Evolutionary conservation across 2,888 invertebrate genomes (phyloP), one percentile per base, ranked within the genome.

Genomic region (Unio delphinus): DNA sequence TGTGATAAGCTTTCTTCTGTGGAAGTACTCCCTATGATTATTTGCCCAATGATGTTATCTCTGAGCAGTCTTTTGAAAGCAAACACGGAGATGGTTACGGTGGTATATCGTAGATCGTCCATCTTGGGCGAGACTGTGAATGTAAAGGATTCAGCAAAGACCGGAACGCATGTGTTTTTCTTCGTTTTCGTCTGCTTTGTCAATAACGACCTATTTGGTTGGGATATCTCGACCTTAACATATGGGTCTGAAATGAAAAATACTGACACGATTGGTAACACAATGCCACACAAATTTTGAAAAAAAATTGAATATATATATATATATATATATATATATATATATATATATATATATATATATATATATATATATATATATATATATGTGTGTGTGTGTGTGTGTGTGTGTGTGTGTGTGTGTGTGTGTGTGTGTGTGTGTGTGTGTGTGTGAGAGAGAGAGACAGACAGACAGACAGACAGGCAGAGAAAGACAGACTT

Each of bases 41-140:
- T 85, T 75, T 86, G 82, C 54, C 91, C 91, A 61, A 91, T 88
- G 28, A 88, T 79, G 70, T 89, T 89, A 75, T 90, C 90, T 57
- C 88, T 88, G 26, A 90, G 85, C 34, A 89, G 85, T 17, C 88
- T 80, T 58, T 86, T 84, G 66, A 84, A 83, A 76, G 86, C 86
- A 72, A 79, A 81, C 18, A 88, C 88, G 2, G 88, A 83, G 28
- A 91, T 81, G 23, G 85, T 88, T 23, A 91, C 80, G n/a, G 85
- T 80, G 5, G 90, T 90, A 71, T 84, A 83, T n/a, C 83, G 80
- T 57, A 91, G 72, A 64, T 90, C 89, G 26, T 87, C 87, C 18
- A 75, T 70, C 57, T 79, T 75, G 5, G 89, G 86, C 18, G 88
- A 87, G 30, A 90, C 84, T 45, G 68, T 69, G 66, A 87, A 85